Base-by-base conservation (phyloP, 2,888 invertebrate species). In the Ariolimax columbianus region DNA sequence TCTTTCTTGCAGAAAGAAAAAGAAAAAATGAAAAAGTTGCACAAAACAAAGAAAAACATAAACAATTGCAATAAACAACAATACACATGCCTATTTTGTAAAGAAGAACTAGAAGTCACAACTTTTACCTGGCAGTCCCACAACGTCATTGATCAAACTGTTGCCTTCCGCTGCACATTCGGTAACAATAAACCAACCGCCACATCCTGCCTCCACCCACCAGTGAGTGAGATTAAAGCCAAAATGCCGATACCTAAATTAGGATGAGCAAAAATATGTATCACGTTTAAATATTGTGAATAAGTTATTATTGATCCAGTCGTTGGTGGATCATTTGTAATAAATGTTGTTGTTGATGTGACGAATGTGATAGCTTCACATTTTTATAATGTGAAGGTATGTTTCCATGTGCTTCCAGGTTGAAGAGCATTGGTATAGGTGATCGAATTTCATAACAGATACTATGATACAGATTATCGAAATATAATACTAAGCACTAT, bases 121-220 rank as follows among this genome's bases (percentile, higher is more conserved):
- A 23, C 0, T 40, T 4, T 38, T 77, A 77, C 77, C 77, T n/a
- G 0, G 23, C n/a, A 77, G 26, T 38, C 59, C 59, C 23, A 38
- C 23, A 63, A 38, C n/a, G 9, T 36, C 3, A 2, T 33, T 33
- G 11, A 19, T 23, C 17, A 1, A 11, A 30, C 47, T 30, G 7
- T 14, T 26, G 47, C 30, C 73, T 4, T 43, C 59, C 30, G 77
- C 30, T 19, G 4, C 51, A 77, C 85, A 86, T 47, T 77, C 85
- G 0, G 78, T 86, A n/a, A 86, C 78, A 63, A 82, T 55, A 63
- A 86, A 86, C 85, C 85, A 86, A 23, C 77, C 85, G 0, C 85
- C 85, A 38, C 87, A 87, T 0, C 87, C 87, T 66, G 79, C 82
- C 75, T 83, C 87, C 78, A 87, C 87, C 85, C 86, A 86, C 86